phyloP scores from a whole-genome alignment of 2,797 vertebrate species.

The Characodon lateralis region DNA sequence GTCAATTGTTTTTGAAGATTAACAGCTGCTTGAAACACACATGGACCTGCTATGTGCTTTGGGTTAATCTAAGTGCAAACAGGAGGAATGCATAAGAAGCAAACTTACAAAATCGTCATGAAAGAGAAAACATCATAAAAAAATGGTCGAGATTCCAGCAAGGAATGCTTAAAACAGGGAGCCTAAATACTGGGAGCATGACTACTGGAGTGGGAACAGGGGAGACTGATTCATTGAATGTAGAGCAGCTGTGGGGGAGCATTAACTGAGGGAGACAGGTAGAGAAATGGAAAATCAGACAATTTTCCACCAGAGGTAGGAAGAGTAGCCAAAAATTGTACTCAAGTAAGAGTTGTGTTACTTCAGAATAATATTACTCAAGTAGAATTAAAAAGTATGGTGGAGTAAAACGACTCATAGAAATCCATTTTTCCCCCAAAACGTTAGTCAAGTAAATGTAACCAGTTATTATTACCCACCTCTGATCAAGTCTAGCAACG shows the following conservation, averaged over 20 bases:
- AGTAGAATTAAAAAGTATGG: too few species aligned
- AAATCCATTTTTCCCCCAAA: too few species aligned
- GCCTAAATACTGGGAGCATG: background rate
- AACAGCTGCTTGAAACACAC: slow-evolving; percentile 9
- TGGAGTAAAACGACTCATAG: too few species aligned
- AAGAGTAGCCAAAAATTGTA: too few species aligned
- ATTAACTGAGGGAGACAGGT: background rate
- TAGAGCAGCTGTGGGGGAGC: too few species aligned
- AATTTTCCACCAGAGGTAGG: too few species aligned
- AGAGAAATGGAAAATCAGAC: background rate
- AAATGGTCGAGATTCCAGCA: background rate
- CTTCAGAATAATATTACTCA: too few species aligned
- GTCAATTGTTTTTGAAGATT: slow-evolving; percentile 20
- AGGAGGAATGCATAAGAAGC: background rate
- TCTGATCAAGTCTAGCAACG: too few species aligned
- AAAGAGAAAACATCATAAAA: background rate
- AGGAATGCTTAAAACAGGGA: background rate
- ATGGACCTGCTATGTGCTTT: background rate
- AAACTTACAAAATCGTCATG: background rate
- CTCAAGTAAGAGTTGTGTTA: too few species aligned
- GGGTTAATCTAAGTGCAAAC: background rate
- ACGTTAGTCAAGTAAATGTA: too few species aligned
- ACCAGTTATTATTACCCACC: too few species aligned
- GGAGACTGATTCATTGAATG: background rate
- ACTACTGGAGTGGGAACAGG: background rate